Evolutionary conservation across 2,797 vertebrate genomes (phyloP), one percentile per base, ranked within the genome.

Genomic region (Labeo calbasu): DNA sequence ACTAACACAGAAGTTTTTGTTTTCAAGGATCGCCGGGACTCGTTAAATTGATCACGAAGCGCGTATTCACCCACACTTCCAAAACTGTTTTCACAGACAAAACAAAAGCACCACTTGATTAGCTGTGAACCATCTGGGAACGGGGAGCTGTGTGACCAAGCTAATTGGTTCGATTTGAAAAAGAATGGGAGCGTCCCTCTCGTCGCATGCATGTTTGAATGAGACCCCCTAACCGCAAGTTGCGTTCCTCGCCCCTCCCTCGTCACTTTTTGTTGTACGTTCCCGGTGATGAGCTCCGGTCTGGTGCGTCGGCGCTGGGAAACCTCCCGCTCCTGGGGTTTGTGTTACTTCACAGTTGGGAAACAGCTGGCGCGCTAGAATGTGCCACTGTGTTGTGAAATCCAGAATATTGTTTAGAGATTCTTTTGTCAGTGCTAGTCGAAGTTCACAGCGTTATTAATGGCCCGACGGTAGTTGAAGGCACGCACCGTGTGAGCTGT

Each of bases 41-140:
- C 68, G 72, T 85, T 66, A 75, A 82, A 55, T 77, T 80, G 77
- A 59, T 81, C 55, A 36, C 71, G 82, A 81, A 88, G 79, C 71
- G 51, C 77, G 61, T 81, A 57, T 85, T 79, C 87, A 91, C 89
- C 83, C 86, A 21, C 89, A 86, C 90, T 92, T 84, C 88, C 90
- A 91, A 91, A 92, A 91, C 90, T 87, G 91, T 92, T 93, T 92
- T 93, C 89, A 89, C 88, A 91, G 87, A 59, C 70, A 86, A 91
- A 90, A 94, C 92, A 93, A 92, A 93, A 91, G 92, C 88, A 84
- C 68, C 91, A 92, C 92, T 93, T 92, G 91, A 93, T 92, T 90
- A 92, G 86, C 86, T 14, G 87, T 53, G 83, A 87, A 88, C 91
- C 89, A 85, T 91, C 91, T 93, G 92, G 89, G 92, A 92, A 90